phyloP scores from a whole-genome alignment of 2,113 vertebrate species.

The Serilophus lunatus region DNA sequence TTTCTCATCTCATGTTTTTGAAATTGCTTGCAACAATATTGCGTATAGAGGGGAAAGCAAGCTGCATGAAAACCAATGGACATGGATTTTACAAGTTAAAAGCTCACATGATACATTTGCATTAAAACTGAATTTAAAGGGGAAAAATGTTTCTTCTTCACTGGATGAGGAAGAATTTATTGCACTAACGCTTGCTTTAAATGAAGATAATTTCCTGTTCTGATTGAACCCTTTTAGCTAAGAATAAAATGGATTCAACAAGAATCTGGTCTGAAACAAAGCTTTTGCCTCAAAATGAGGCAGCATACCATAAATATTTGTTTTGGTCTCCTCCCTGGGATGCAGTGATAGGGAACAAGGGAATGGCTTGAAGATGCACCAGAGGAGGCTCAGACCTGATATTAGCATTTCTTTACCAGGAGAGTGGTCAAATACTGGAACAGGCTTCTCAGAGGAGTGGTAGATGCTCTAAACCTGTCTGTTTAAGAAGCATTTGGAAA shows the following conservation, averaged over 20 bases:
- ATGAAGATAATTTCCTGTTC: background rate
- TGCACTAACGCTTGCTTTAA: background rate
- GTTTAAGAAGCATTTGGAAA: background rate
- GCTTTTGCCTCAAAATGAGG: background rate
- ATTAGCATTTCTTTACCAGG: background rate
- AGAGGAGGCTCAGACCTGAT: background rate
- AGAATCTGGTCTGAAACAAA: background rate
- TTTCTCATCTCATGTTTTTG: background rate
- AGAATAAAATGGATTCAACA: background rate
- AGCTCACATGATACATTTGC: background rate
- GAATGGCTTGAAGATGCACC: accelerated
- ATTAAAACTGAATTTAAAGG: background rate
- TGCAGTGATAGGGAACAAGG: accelerated
- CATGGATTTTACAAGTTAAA: background rate
- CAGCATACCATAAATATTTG: background rate
- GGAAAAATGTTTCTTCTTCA: background rate
- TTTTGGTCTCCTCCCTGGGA: background rate
- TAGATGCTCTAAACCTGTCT: accelerated
- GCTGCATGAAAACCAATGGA: background rate
- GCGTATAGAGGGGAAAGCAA: background rate
- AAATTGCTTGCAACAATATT: background rate
- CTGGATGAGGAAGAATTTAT: background rate
- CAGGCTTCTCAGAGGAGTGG: background rate
- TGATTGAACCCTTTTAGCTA: background rate
- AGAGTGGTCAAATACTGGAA: background rate